Evolutionary conservation across 2,113 vertebrate species (phyloP), one percentile per base, ranked within the genome.

Genomic region (Formicarius rufipectus): DNA sequence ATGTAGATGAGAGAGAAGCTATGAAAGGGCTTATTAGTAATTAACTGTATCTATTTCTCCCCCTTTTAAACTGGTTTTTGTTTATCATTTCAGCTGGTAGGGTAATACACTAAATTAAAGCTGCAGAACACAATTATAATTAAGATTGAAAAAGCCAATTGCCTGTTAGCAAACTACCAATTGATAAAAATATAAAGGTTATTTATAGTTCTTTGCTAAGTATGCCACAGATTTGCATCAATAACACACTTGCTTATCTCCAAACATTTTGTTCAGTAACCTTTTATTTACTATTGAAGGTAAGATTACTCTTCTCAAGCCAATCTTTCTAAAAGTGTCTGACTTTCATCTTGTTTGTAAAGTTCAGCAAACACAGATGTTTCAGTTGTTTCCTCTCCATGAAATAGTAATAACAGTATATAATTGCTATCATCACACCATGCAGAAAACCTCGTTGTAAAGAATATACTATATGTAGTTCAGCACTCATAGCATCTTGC

Each of bases 111-210:
- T 96, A 97, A 97, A 97, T 96, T 97, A 96, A 96, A 93, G 79
- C 95, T 96, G 87, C 91, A 90, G 92, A 98, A 96, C 93, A 96
- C 96, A 96, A 97, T 97, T 98, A 97, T 97, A 97, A 97, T 98
- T 98, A 97, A 97, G 96, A 96, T 90, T 97, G 96, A 94, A 94
- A 98, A 98, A 97, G 94, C 96, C 94, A 79, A 95, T 95, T 98
- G 93, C 93, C 93, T 92, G 94, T 97, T 97, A 95, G 96, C 95
- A 97, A 98, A 96, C 95, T 95, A 97, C 90, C 92, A 92, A 93
- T 90, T 91, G 96, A 97, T 98, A 97, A 97, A 95, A 97, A 95
- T 76, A 63, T 92, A 95, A 97, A 84, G 89, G 78, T 96, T 97
- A 97, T 98, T 97, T 98, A 97, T 89, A 96, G 75, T 80, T 95